Evolutionary conservation across 2,797 vertebrate species (phyloP), one percentile per base, ranked within the genome.

Genomic region (Manis javanica): DNA sequence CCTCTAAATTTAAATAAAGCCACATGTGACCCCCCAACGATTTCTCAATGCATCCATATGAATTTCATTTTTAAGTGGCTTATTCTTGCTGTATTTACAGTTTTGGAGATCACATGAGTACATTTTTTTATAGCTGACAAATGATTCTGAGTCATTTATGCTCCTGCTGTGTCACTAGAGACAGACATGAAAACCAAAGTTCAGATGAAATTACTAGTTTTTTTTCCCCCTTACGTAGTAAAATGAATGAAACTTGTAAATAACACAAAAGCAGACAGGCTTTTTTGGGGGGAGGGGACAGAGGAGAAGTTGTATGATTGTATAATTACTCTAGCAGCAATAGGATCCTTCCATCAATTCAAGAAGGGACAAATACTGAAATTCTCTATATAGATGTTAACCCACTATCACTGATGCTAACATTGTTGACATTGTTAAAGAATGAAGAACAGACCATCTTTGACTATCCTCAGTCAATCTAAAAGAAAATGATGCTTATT

Each of bases 121-220:
- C 12, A 53, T 46, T 46, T 71, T 71, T 53, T 77, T 64, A 37
- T 83, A 31, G 18, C 12, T 89, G 34, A 63, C 29, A 37, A 71
- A 64, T 55, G 14, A 88, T 77, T 83, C 75, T 69, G 51, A 92
- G 13, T n/a, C 23, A n/a, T 51, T 82, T 82, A n/a, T 61, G 49
- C n/a, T 64, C 6, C 51, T 68, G 51, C 66, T 69, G 0, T 77
- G 42, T 84, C 78, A 61, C n/a, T 88, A 16, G 24, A 49, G 51
- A 53, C 26, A 14, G 24, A 24, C 29, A 23, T 59, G 59, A 75
- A 95, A 42, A 39, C 5, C 12, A 61, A 66, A 68, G n/a, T 53
- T 84, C 42, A 71, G 14, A 29, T 71, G 64, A 84, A 84, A 84
- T 64, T 71, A 42, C 26, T 55, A 53, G 37, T 84, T 55, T 83